Evolutionary conservation across 2,888 invertebrate species (phyloP), one percentile per base, ranked within the genome.

Genomic region (Sceliomorpha sp.): DNA sequence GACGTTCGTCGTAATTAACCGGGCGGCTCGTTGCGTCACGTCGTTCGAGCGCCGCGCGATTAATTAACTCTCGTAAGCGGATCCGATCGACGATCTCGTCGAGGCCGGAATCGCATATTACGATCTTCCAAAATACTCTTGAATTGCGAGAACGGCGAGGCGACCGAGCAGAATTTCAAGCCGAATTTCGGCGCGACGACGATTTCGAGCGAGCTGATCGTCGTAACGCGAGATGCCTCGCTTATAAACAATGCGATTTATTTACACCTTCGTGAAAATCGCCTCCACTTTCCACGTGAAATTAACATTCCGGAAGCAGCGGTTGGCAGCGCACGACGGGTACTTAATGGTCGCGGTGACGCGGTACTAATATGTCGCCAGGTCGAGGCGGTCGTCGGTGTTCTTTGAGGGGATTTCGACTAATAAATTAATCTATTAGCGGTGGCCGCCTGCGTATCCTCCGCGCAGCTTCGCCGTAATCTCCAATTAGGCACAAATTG

Each of bases 351-450:
- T 79, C 79, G 74, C 74, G 74, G 76, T 84, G 82, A 82, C 83
- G 82, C 80, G 79, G 78, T 85, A 82, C 83, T 85, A 86, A 86
- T 85, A 84, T 81, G 84, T 82, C 78, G 80, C 70, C 72, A 75
- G 73, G 72, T 74, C 62, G 72, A 66, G 53, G 72, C 67, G 69
- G 51, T 45, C 45, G 72, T 82, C 85, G 85, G 86, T 75, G 50
- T 70, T 78, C 86, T 86, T 86, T 86, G 86, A 85, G 80, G 75
- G 62, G 75, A 77, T 80, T 83, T 80, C 75, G 78, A 77, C 81
- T 85, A 85, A 86, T 86, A 85, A 86, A 86, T 86, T 86, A 86
- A 86, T 86, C 86, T 86, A 86, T 86, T 86, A 86, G 79, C 82
- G 78, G 79, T 70, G 78, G 58, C 64, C 73, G 75, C 66, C 62